Evolutionary conservation across 2,888 invertebrate species (phyloP), one percentile per base, ranked within the genome.

Genomic region (Ophion obscuratus): DNA sequence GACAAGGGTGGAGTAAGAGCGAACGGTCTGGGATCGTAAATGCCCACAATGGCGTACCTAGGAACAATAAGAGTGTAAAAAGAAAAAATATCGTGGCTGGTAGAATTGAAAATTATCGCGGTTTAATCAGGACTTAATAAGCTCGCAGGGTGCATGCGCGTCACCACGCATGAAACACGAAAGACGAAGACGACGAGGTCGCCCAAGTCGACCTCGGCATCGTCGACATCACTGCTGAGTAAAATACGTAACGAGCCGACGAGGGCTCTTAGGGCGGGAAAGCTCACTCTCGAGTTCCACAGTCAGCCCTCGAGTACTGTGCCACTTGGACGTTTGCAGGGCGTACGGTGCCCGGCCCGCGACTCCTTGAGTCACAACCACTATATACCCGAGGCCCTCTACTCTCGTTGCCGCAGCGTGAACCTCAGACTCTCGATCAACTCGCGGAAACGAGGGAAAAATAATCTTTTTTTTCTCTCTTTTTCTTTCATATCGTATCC

Each of bases 191-290:
- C 53, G 67, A 61, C 77, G 61, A 71, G 59, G 75, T 66, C 75
- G 67, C 70, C 61, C 24, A 44, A 71, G 62, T 59, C 53, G 71
- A 64, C 71, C 73, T 66, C 44, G 40, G 62, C 68, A 68, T 78
- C 76, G 62, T 74, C 67, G 74, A 68, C 77, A 64, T 77, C 61
- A 70, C 44, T 40, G 57, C 47, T 24, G 27, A 74, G 73, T 67
- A 75, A 85, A 85, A 81, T 77, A 80, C 86, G 86, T 86, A 86
- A 86, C 86, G 81, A 84, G 86, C 84, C 84, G 78, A 78, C 86
- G 68, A 86, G 86, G 24, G 86, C 86, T 81, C 84, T 79, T 71
- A 47, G 64, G 57, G 59, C 77, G 75, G 47, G 67, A 81, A 86
- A 86, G 78, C 84, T 86, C 78, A 66, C 86, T 81, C 81, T 86